Base-by-base conservation (phyloP, 2,888 invertebrate genomes). In the Ophion obscuratus region DNA sequence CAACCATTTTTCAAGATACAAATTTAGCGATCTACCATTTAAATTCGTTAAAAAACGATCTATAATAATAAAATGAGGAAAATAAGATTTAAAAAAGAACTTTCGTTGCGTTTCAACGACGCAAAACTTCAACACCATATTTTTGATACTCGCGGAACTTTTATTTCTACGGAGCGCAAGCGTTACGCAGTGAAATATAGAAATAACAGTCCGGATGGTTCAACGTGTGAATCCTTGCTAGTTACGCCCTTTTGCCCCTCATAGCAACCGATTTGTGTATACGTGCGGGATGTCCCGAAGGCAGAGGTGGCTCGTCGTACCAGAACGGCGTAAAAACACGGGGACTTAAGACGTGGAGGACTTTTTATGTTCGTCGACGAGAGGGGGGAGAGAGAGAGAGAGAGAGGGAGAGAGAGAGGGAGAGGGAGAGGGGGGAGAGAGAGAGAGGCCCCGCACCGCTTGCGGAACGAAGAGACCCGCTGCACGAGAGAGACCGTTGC, bases 401-500 rank as follows among this genome's bases (percentile, higher is more conserved):
- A 6, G 40, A 53, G 53, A 53, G 53, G n/a, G 44, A 31, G 5
- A 47, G 20, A 40, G 67, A 67, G 44, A 27, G n/a, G 17, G 53
- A 53, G 53, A 27, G 44, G 20, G 5, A 47, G 20, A 40, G 20
- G 5, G 31, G 20, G 20, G 67, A 67, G 44, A 27, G n/a, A 24
- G 77, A 67, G 71, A 40, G 31, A 5, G 53, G 5, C 53, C 4
- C 53, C 62, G 76, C 70, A 66, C 40, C 59, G 68, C 14, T 53
- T 14, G 31, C n/a, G 17, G 73, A 57, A 77, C 67, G 61, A 70
- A 77, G 88, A 83, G 89, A 88, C 88, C 88, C 87, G 74, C 87
- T 88, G 88, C 85, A 68, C 31, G 47, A 61, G 44, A 61, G 67
- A 81, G 81, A 66, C 81, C 87, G 86, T 86, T 89, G 88, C 88